Percentiles rank a stretch among this genome's conserved stretches.
Evolutionary conservation across 2,797 vertebrate species (phyloP).

Genomic region (Sebastes nivosus): DNA sequence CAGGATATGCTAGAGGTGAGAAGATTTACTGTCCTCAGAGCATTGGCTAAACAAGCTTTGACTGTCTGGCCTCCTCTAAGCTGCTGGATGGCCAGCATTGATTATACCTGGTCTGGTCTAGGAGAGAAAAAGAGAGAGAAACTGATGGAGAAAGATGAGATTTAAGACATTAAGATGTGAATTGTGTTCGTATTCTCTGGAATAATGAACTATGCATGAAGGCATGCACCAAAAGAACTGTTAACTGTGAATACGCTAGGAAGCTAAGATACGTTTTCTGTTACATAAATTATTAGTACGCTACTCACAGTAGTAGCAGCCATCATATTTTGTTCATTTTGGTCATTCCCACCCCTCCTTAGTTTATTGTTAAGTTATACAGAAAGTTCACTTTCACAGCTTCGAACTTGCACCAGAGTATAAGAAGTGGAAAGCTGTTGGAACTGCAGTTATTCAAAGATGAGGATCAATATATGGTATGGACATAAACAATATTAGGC

Average conservation of each 20-base stretch:
- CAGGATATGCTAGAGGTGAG: not conserved
- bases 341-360: not conserved
- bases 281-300: not conserved
- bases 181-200: not conserved
- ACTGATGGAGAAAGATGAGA: not conserved
- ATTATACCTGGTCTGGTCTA: conserved; percentile 3
- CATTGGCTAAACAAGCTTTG: conserved; percentile 19
- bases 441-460: conserved; percentile 3
- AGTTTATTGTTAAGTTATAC: conserved; percentile 14
- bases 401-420: conserved; percentile 8
- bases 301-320: not conserved
- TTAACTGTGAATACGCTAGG: not conserved
- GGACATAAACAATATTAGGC: not conserved
- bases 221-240: not conserved
- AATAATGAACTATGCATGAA: not conserved
- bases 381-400: conserved; percentile 11
- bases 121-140: not conserved
- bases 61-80: conserved; percentile 16
- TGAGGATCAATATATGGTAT: not conserved
- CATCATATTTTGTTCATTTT: conserved; percentile 37
- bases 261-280: not conserved
- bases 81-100: conserved; percentile 9
- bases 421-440: conserved; percentile 33
- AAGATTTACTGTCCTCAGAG: conserved; percentile 23
- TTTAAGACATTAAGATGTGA: not conserved